Conservation (phyloP, 2,113 vertebrate genomes). For the Cyanoramphus novaezelandiae region DNA sequence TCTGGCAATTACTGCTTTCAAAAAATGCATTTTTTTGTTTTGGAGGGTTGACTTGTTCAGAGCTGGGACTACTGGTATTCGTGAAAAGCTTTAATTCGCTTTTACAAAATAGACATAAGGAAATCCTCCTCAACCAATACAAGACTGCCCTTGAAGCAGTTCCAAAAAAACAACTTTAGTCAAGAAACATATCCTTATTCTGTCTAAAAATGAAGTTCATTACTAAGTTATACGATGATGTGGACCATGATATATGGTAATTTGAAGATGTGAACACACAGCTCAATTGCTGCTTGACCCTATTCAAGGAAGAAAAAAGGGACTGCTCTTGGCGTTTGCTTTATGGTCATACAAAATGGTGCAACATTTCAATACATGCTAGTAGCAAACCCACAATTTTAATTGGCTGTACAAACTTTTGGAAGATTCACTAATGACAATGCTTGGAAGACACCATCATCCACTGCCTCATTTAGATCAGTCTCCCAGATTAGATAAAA, state of each 20-base stretch:
- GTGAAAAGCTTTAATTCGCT: background rate
- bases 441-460: background rate
- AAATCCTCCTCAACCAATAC: background rate
- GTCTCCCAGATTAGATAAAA: background rate
- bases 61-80: background rate
- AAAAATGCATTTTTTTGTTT: background rate
- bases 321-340: accelerated
- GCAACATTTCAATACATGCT: background rate
- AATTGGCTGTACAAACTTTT: background rate
- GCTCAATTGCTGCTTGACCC: background rate
- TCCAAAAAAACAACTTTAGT: background rate
- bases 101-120: background rate
- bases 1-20: background rate
- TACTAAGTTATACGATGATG: background rate
- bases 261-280: background rate
- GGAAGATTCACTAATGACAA: background rate
- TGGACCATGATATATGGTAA: background rate
- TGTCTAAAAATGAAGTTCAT: background rate
- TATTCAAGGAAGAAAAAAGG: background rate
- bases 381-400: background rate
- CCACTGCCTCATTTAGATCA: background rate
- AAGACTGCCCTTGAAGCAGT: background rate
- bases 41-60: background rate
- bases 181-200: background rate
- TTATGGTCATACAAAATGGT: background rate